Conservation (phyloP, 2,888 invertebrate species). For the Aplocera efformata region DNA sequence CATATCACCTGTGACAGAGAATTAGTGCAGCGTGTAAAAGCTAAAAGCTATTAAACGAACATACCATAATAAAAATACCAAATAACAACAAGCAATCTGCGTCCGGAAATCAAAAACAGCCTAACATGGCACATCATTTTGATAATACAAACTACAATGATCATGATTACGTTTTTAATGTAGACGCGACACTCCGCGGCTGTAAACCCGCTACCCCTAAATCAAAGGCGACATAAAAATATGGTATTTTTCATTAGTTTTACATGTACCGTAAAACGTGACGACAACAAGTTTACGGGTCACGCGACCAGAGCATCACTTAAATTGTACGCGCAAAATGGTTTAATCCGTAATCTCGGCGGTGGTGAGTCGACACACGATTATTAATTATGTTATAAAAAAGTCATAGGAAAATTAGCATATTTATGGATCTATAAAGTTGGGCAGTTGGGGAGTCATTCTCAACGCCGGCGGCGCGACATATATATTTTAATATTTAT, state of each 20-base stretch:
- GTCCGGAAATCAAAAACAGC: too few species aligned
- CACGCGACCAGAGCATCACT: slow-evolving; percentile 69
- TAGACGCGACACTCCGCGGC: slow-evolving; percentile 30
- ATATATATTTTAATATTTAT: too few species aligned
- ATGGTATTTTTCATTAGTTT: slow-evolving; percentile 74
- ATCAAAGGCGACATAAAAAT: slow-evolving; percentile 61
- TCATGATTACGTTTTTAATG: slow-evolving; percentile 35
- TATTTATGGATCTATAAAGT: slow-evolving; percentile 68
- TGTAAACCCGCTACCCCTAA: slow-evolving; percentile 53
- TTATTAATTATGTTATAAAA: slow-evolving; percentile 80
- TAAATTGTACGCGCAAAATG: slow-evolving; percentile 72
- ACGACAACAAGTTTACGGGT: slow-evolving; percentile 48
- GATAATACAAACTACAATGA: slow-evolving; percentile 30
- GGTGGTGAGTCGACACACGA: slow-evolving; percentile 53
- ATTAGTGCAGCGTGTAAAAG: too few species aligned
- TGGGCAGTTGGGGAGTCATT: slow-evolving; percentile 25
- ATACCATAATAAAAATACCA: too few species aligned
- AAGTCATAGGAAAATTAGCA: slow-evolving; percentile 75
- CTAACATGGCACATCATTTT: slow-evolving; percentile 9
- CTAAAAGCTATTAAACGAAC: too few species aligned
- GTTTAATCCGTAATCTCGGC: slow-evolving; percentile 71
- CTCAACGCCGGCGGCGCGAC: too few species aligned
- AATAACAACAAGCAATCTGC: too few species aligned
- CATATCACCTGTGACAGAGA: too few species aligned
- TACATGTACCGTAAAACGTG: slow-evolving; percentile 72